phyloP scores from a whole-genome alignment of 2,888 invertebrate genomes.

The Pomacea canaliculata region DNA sequence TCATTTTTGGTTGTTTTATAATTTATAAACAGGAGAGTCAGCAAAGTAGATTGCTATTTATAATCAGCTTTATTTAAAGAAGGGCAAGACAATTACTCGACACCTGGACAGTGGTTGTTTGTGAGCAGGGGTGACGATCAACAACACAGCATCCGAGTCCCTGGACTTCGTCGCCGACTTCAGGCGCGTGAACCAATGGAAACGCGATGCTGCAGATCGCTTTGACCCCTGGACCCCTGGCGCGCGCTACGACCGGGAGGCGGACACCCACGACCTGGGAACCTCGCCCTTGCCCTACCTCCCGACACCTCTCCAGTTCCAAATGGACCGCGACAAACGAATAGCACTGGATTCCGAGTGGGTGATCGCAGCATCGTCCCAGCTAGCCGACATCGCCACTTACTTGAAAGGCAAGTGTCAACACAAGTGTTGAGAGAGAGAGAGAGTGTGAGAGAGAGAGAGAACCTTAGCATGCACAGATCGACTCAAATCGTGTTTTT shows the following conservation, averaged over 20 bases:
- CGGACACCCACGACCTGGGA: conserved; percentile 27
- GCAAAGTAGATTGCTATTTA: too few species aligned
- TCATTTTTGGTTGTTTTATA: conserved; percentile 1
- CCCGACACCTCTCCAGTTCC: conserved; percentile 32
- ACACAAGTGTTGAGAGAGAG: background rate
- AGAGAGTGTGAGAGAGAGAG: background rate
- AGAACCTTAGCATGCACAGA: background rate
- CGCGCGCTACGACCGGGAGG: conserved; percentile 16
- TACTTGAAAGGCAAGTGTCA: conserved; percentile 28
- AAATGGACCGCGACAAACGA: conserved; percentile 4
- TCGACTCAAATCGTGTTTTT: background rate
- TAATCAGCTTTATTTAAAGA: too few species aligned
- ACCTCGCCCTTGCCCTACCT: conserved; percentile 25
- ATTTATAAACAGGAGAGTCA: too few species aligned
- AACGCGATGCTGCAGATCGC: conserved; percentile 36
- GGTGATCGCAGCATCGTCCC: conserved; percentile 24
- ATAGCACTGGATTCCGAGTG: conserved; percentile 20
- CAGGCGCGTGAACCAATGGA: conserved; percentile 47
- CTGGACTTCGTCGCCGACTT: conserved; percentile 44
- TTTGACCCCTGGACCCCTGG: conserved; percentile 49
- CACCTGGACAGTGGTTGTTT: background rate
- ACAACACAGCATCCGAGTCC: conserved; percentile 39
- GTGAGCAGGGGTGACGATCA: too few species aligned
- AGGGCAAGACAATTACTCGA: too few species aligned
- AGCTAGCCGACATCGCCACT: conserved; percentile 20